Evolutionary conservation across 2,888 invertebrate species (phyloP).

Genomic region (Galerucella pusilla): DNA sequence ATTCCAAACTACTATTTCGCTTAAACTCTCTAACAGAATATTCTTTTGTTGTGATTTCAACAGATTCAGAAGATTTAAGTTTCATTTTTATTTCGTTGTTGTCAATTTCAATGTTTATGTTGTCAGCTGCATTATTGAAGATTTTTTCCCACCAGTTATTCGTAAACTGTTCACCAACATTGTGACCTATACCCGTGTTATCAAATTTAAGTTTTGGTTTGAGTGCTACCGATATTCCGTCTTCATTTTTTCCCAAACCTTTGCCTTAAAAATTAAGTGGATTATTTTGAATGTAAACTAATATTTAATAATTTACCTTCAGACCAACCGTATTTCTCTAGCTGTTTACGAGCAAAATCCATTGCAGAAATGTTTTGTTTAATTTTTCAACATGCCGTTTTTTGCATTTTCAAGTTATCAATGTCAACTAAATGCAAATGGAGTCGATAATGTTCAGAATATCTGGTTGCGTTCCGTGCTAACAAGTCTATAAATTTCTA

Average conservation of each 20-base stretch:
- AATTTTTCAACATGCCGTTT: slow-evolving; percentile 32
- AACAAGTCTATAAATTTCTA: neutral
- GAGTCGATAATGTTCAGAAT: neutral
- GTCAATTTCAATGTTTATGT: slow-evolving; percentile 69
- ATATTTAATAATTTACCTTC: slow-evolving; percentile 66
- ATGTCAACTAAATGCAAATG: slow-evolving; percentile 1
- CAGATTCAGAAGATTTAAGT: slow-evolving; percentile 52
- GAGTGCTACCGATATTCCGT: slow-evolving; percentile 81
- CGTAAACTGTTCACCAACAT: slow-evolving; percentile 78
- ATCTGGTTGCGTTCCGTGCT: neutral
- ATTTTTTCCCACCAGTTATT: slow-evolving; percentile 88
- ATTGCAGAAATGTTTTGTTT: slow-evolving; percentile 58
- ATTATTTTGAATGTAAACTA: neutral
- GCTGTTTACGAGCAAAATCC: slow-evolving; percentile 78
- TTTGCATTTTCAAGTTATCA: slow-evolving; percentile 5
- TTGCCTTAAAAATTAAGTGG: slow-evolving; percentile 69
- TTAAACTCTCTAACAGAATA: slow-evolving; percentile 58
- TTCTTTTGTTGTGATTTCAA: slow-evolving; percentile 62
- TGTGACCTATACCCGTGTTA: slow-evolving; percentile 81
- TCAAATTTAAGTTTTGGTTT: slow-evolving; percentile 86
- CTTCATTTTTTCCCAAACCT: slow-evolving; percentile 84
- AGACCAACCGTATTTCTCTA: slow-evolving; percentile 83
- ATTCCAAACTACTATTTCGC: slow-evolving; percentile 56
- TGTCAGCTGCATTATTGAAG: slow-evolving; percentile 79
- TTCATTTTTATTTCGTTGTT: slow-evolving; percentile 52